Evolutionary conservation across 1,140 invertebrate species (phyloP).

Genomic region (Oncopodura yosiiana): DNA sequence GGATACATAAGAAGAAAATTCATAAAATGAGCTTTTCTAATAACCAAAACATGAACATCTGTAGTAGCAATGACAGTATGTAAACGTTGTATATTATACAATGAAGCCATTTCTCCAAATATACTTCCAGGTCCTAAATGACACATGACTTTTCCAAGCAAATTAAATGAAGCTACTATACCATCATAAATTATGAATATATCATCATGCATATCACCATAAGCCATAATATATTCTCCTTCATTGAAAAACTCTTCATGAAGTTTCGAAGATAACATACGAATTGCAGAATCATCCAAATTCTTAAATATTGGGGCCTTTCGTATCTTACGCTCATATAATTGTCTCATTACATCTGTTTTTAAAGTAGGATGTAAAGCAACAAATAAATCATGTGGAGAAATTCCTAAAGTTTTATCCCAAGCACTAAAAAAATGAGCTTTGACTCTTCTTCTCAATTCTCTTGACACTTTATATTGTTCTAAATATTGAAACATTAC

Average conservation of each 20-base stretch:
- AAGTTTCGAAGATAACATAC: conserved; percentile 20
- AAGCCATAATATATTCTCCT: conserved; percentile 30
- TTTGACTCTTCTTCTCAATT: conserved; percentile 15
- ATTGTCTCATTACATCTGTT: conserved; percentile 26
- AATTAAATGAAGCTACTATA: conserved; percentile 18
- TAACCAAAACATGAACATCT: conserved; percentile 17
- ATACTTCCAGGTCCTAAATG: conserved; percentile 29
- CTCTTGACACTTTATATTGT: conserved; percentile 9
- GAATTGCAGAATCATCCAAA: conserved; percentile 25
- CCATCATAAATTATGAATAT: conserved; percentile 27
- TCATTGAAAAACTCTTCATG: conserved; percentile 25
- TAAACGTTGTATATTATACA: conserved; percentile 23
- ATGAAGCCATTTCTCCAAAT: conserved; percentile 26
- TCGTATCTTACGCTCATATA: conserved; percentile 24
- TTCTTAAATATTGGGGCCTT: conserved; percentile 19
- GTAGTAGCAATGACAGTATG: conserved; percentile 23
- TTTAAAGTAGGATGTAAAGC: conserved; percentile 26
- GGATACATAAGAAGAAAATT: conserved; percentile 29
- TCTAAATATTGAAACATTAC: conserved; percentile 22
- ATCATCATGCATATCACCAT: conserved; percentile 28
- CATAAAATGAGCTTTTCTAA: conserved; percentile 20
- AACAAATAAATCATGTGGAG: conserved; percentile 18
- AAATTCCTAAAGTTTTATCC: conserved; percentile 30
- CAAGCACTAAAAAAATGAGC: conserved; percentile 28
- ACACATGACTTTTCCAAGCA: conserved; percentile 15